Base-by-base conservation (phyloP, 2,797 vertebrate genomes). In the Hozukius guyotensis region DNA sequence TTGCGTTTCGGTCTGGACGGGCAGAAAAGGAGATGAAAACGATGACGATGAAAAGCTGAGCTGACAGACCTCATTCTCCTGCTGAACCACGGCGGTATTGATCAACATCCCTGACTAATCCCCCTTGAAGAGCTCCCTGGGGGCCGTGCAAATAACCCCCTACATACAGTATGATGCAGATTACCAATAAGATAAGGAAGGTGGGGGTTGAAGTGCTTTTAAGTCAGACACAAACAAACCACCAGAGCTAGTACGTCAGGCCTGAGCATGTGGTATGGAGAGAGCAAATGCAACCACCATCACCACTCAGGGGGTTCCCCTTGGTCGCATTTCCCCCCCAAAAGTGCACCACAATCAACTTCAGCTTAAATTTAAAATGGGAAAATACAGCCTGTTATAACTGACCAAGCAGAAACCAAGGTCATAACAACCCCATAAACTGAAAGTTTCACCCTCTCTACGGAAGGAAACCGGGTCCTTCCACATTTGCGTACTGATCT, bases 401-500 rank as follows among this genome's bases (percentile, higher is more conserved):
- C 16, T 59, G 24, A 24, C 31, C 53, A 34, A 65, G 71, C 31
- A 52, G 25, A 83, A 79, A 80, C 63, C 18, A 11, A n/a, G n/a
- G 52, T 31, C 29, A 69, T 66, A 70, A 64, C 25, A 56, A 59
- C 31, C 53, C 24, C 36, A 32, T 36, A 12, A 18, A 62, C 67
- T 34, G 18, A 61, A 68, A 72, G 67, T 81, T 78, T 85, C 56
- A 62, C 57, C 38, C 20, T 9, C 55, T 65, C 14, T 78, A 24
- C 20, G 75, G 46, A 68, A 24, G 71, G 60, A 89, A 82, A 84
- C 78, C 8, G 14, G 11, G 38, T 60, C 25, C 20, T 72, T 83
- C 32, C 20, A 46, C 36, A 78, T 92, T 90, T 90, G 85, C 71
- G 38, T 81, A 70, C 53, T 55, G 56, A 66, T 74, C n/a, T 53